Conservation (phyloP, 2,888 invertebrate species). For the Apantesis nais region DNA sequence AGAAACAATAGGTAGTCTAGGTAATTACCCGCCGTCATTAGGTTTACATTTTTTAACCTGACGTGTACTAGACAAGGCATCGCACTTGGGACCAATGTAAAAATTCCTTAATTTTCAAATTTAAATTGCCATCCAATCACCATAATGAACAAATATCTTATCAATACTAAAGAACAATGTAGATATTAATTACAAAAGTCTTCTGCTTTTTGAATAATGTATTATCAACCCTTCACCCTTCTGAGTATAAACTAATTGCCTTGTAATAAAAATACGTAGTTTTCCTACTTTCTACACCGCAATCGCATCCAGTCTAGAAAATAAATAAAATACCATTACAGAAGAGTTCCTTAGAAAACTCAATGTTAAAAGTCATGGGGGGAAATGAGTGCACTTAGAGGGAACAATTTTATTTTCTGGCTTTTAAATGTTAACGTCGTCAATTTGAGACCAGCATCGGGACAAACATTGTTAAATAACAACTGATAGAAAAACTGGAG, state of each 20-base stretch:
- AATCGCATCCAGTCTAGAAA: conserved; percentile 13
- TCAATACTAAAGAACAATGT: too few species aligned
- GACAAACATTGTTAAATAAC: conserved; percentile 42
- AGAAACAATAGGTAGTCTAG: too few species aligned
- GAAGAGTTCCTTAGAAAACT: conserved; percentile 40
- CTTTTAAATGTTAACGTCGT: conserved; percentile 45
- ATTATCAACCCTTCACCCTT: not conserved
- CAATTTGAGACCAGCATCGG: conserved; percentile 33
- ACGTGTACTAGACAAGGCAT: not conserved
- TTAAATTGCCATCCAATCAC: too few species aligned
- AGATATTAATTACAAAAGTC: too few species aligned
- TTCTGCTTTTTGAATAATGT: too few species aligned
- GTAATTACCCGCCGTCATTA: not conserved
- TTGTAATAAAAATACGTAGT: not conserved
- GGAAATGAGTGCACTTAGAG: conserved; percentile 48
- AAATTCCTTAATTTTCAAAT: too few species aligned
- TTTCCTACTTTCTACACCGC: not conserved
- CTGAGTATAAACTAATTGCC: not conserved
- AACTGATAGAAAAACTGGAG: conserved; percentile 24
- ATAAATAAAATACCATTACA: conserved; percentile 34
- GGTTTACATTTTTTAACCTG: not conserved
- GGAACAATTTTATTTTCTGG: conserved; percentile 50
- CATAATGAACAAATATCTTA: too few species aligned
- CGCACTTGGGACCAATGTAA: not conserved
- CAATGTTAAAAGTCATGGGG: conserved; percentile 33